Conservation (phyloP, 2,113 vertebrate species). For the Tretioscincus oriximinensis region DNA sequence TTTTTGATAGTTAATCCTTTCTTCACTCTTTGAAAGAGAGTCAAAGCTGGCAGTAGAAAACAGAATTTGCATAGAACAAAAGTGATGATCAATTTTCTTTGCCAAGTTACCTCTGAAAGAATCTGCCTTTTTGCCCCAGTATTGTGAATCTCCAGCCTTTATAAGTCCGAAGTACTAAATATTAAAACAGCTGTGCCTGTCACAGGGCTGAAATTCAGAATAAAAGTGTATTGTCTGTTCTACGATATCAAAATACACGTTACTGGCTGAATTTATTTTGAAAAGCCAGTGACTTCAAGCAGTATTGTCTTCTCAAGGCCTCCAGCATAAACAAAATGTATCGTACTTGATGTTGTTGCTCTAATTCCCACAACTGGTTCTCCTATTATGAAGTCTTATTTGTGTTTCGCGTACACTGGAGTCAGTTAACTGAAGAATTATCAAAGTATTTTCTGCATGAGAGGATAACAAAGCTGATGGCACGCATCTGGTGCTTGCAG, state of each 20-base stretch:
- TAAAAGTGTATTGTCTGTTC: constrained; percentile 48
- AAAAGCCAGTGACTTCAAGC: constrained; percentile 56
- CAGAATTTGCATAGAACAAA: neutral
- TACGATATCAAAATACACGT: constrained; percentile 16
- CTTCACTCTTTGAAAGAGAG: neutral
- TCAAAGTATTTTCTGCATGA: neutral
- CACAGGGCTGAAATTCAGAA: constrained; percentile 47
- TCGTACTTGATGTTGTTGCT: constrained; percentile 48
- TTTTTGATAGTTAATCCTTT: neutral
- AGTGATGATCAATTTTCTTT: neutral
- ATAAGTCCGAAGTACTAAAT: constrained; percentile 34
- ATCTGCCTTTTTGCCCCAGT: neutral
- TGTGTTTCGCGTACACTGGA: neutral
- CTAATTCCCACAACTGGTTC: constrained; percentile 41
- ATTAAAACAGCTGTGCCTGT: constrained; percentile 42
- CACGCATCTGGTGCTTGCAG: constrained; percentile 19
- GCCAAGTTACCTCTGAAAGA: neutral
- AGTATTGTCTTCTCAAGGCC: constrained; percentile 48
- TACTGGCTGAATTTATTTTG: constrained; percentile 22
- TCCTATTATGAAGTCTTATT: constrained; percentile 30
- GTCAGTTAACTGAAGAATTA: constrained; percentile 18
- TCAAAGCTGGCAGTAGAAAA: neutral
- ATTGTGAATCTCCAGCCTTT: constrained; percentile 31
- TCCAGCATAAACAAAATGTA: constrained; percentile 47
- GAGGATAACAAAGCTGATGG: neutral